Base-by-base conservation (phyloP, 2,113 vertebrate species). In the Rhinichthys klamathensis region DNA sequence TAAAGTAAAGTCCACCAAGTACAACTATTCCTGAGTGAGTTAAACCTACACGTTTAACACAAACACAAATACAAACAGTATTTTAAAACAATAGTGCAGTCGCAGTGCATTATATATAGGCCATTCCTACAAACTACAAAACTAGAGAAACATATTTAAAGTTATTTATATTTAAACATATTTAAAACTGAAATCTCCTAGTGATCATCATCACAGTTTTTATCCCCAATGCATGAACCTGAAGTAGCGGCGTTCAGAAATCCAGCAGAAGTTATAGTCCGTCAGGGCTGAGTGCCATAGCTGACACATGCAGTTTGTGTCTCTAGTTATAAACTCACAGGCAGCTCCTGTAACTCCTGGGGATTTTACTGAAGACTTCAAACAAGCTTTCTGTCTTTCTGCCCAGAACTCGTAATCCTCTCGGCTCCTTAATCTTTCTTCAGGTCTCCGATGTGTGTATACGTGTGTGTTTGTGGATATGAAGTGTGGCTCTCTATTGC, bases 331-430 rank as follows among this genome's bases (percentile, higher is more conserved):
- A 84, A 46, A 70, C 41, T 54, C 73, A 78, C 38, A 79, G 56
- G 35, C 79, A 54, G 6, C 80, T 82, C 79, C 80, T 56, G 65
- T 35, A 86, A 58, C 56, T 84, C 86, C 56, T 84, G 58, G 63
- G 83, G 85, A 65, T 83, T 87, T 87, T 30, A 81, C 46, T 27
- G 58, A 73, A 74, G 69, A 76, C 81, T 85, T 87, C 85, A 87
- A 85, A 85, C 63, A 44, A 15, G 23, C 38, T 60, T 84, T 77
- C 84, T 90, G 67, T 84, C 67, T 82, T 72, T 75, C 85, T 84
- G 80, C 88, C 81, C 83, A 85, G 81, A 87, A 85, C 58, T 25
- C 67, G 72, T 86, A 90, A 90, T 89, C 88, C 89, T 63, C 80
- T 81, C 86, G 81, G 79, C 84, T 89, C 84, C 65, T 54, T 44